Evolutionary conservation across 2,113 vertebrate genomes (phyloP).

Genomic region (Rana temporaria): DNA sequence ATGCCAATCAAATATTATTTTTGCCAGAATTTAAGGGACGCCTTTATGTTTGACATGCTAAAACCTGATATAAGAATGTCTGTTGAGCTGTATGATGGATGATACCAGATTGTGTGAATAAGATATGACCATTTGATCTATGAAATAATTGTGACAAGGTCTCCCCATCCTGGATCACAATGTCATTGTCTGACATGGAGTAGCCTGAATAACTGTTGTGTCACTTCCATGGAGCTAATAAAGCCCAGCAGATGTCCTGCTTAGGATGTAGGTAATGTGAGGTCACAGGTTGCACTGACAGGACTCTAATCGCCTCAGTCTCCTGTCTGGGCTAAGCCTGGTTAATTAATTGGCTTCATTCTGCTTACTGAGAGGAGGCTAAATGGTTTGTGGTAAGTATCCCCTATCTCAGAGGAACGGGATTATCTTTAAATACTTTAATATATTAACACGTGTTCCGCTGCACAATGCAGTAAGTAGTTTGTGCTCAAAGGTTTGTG

Average conservation of each 20-base stretch:
- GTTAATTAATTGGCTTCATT: slow-evolving; percentile 32
- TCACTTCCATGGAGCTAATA: background rate
- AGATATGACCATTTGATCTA: too few relatives aligned
- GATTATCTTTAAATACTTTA: slow-evolving; percentile 19
- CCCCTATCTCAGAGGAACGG: background rate
- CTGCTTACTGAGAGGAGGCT: slow-evolving; percentile 31
- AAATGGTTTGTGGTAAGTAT: background rate
- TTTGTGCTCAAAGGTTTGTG: too few relatives aligned
- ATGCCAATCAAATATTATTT: too few relatives aligned
- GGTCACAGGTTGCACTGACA: background rate
- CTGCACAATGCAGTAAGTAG: background rate
- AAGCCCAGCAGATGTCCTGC: slow-evolving; percentile 24
- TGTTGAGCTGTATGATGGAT: too few relatives aligned
- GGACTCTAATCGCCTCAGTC: slow-evolving; percentile 22
- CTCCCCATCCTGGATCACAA: slow-evolving; percentile 6
- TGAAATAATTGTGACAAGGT: too few relatives aligned
- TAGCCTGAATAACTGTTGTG: background rate
- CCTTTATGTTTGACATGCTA: too few relatives aligned
- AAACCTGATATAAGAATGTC: too few relatives aligned
- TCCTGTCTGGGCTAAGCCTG: background rate
- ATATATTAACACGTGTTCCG: slow-evolving; percentile 4
- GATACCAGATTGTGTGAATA: too few relatives aligned
- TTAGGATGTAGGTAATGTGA: background rate
- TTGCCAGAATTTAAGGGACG: too few relatives aligned
- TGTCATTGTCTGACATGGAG: background rate